These are phyloP conservation scores for Glandiceps talaboti DNA, from an alignment of 53 echinoderm and acorn worm genomes.

Conservation along the genomic window DNA sequence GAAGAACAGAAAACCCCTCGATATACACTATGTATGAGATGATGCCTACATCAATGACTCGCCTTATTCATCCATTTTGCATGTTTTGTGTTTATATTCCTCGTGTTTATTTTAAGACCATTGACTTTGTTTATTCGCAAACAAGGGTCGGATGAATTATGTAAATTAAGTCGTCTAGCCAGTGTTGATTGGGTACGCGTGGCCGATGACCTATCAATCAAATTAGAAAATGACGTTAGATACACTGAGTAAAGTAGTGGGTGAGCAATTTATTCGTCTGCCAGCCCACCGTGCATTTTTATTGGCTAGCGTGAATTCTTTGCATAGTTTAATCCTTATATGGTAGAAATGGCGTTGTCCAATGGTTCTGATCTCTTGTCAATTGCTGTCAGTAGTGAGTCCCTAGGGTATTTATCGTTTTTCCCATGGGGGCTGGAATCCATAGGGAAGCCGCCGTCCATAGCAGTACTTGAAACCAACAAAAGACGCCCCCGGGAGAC, in stretches of 20 bases:
- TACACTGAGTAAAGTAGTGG: neutral
- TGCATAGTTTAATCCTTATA: neutral
- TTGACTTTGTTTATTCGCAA: neutral
- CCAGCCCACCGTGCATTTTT: neutral
- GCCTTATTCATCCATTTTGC: no score
- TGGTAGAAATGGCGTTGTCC: neutral
- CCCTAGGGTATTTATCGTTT: neutral
- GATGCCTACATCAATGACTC: neutral
- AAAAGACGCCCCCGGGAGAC: neutral
- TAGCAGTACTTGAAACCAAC: neutral
- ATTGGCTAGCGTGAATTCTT: neutral
- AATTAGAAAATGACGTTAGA: neutral
- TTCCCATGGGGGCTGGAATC: neutral
- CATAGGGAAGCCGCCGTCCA: neutral
- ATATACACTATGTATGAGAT: no score
- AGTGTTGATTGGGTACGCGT: neutral
- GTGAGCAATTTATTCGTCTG: neutral
- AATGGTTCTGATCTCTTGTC: neutral
- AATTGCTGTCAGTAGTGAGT: neutral
- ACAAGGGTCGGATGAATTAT: neutral
- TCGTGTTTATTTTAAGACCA: neutral
- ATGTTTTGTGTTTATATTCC: neutral
- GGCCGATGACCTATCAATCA: neutral
- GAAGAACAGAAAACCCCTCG: no score
- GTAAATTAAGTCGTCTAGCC: neutral